Evolutionary conservation across 2,113 vertebrate genomes (phyloP), one percentile per base, ranked within the genome.

Genomic region (Mesitornis unicolor): DNA sequence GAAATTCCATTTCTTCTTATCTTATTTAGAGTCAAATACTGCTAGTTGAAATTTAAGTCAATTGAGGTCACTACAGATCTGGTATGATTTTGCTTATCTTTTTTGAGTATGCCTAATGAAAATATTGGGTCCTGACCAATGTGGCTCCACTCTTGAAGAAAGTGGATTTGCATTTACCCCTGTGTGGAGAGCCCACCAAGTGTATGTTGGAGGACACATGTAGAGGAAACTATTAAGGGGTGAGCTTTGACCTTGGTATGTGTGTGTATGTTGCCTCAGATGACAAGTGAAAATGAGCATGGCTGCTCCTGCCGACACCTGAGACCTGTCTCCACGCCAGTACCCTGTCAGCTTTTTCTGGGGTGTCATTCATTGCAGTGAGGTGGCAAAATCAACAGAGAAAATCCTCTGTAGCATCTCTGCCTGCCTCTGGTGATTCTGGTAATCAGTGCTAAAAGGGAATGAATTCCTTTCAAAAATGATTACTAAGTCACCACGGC

Each of bases 1-100:
- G 68, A 95, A 96, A 86, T 75, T 90, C 83, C 56, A 61, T 95
- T 95, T 95, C 81, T 94, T 87, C 60, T 90, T 94, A 90, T 92
- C 71, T 86, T 94, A 63, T 73, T 93, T 90, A 81, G 7, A 90
- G 47, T 11, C 33, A 80, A 88, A 80, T 74, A 50, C 63, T 47
- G 79, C 54, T 54, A 70, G 82, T 40, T 71, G 69, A 93, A 95
- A 76, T 87, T 77, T 79, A 61, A 87, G 89, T 87, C 45, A 84
- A 9, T 48, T 87, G 61, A 90, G 84, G 87, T 88, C 76, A 88
- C 59, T 67, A 31, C 42, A 53, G 43, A 69, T 76, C n/a, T 65
- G n/a, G 31, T 69, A 53, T 48, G 22, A 51, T 84, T 94, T 85
- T 90, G 43, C 56, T 73, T 80, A 63, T 88, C 24, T 79, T 89